phyloP scores from a whole-genome alignment of 1,140 invertebrate species.

The Caerostris darwini region DNA sequence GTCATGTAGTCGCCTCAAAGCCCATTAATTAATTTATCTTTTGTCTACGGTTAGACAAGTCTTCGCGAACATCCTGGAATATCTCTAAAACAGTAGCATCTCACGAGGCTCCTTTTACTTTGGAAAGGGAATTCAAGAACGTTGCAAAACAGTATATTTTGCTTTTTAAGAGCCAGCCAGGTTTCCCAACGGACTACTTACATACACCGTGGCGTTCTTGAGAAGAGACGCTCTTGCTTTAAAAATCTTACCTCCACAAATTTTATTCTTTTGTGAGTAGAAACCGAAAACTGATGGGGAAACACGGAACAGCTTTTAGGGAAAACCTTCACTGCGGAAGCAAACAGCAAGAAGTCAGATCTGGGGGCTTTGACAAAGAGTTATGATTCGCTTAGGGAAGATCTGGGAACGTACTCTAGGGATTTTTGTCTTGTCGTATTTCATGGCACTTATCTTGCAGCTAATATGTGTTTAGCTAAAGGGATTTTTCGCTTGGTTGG shows the following conservation, averaged over 20 bases:
- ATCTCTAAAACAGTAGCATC: too few relatives aligned
- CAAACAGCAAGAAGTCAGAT: slow-evolving; percentile 18
- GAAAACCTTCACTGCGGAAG: not conserved
- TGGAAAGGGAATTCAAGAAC: not conserved
- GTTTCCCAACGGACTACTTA: not conserved
- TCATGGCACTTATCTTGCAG: slow-evolving; percentile 45
- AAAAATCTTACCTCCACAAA: not conserved
- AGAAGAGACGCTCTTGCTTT: not conserved
- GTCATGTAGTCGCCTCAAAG: too few relatives aligned
- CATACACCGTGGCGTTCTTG: not conserved
- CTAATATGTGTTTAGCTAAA: slow-evolving; percentile 45
- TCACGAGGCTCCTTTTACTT: not conserved
- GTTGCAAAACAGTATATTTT: not conserved
- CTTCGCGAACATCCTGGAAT: too few relatives aligned
- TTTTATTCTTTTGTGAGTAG: not conserved
- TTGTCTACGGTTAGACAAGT: too few relatives aligned
- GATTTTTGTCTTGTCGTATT: slow-evolving; percentile 45
- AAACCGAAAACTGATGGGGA: slow-evolving; percentile 46
- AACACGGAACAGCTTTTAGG: slow-evolving; percentile 58
- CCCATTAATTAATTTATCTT: too few relatives aligned
- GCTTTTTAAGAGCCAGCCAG: not conserved
- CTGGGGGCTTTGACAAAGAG: slow-evolving; percentile 10
- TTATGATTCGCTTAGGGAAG: slow-evolving; percentile 46
- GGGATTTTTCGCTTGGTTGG: slow-evolving; percentile 3
- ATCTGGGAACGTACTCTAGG: slow-evolving; percentile 20